Base-by-base conservation (phyloP, 2,113 vertebrate genomes). In the Corythaixoides concolor region DNA sequence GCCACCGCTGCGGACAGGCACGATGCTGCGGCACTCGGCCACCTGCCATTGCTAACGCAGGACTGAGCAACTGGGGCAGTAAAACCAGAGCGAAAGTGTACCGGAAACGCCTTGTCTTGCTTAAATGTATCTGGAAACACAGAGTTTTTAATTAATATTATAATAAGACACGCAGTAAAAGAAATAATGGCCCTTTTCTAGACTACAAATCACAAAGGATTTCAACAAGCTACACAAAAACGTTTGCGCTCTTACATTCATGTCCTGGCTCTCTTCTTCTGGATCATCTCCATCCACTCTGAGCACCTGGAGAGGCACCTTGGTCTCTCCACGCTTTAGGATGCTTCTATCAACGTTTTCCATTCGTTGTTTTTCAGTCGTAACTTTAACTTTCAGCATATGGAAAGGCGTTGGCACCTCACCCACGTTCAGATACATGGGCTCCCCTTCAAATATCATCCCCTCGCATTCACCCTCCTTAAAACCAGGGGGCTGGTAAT, bases 401-500 rank as follows among this genome's bases (percentile, higher is more conserved):
- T 99, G 99, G 77, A 99, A 99, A 56, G 99, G 99, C 0, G 99
- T 99, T 59, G 98, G 97, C 74, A 99, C 98, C 60, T 99, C 98
- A 4, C 99, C 99, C 97, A 99, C 97, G 23, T 98, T 98, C 77
- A 99, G 98, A 70, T 98, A 97, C 53, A 99, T 97, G 3, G 99
- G 99, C 55, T 99, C 98, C 49, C 98, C 98, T 41, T 98, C 98
- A 90, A 99, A 99, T 76, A 98, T 83, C 92, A 99, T 94, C 59
- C 94, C 97, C 80, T 97, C 96, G 1, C 97, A 97, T 15, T 97
- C 97, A 4, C 98, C 98, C 82, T 99, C 99, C 96, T 97, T 99
- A 94, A 99, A 99, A 32, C 99, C 99, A 2, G 99, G 99, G 7
- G 99, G 99, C n/a, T 99, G 99, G 97, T 99, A 99, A 94, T 99